Evolutionary conservation across 2,797 vertebrate genomes (phyloP).

Genomic region (Acanthopagrus latus): DNA sequence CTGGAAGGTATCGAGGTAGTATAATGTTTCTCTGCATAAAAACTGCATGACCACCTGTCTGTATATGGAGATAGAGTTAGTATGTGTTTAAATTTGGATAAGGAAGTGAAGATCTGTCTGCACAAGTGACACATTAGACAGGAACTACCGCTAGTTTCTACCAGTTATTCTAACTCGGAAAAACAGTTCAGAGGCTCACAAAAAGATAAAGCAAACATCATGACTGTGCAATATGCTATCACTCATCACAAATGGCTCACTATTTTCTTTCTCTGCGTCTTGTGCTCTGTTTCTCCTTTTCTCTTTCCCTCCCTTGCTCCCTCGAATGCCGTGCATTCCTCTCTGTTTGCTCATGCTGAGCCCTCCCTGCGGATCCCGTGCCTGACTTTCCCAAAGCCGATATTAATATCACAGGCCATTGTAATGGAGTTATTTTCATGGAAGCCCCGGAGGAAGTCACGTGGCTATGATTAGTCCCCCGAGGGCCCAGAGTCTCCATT

Average conservation of each 20-base stretch:
- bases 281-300: conserved; percentile 60
- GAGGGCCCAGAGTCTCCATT: conserved; percentile 91
- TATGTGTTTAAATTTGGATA: conserved; percentile 11
- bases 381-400: conserved; percentile 96
- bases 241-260: conserved; percentile 60
- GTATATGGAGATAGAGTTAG: not conserved
- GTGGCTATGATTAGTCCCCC: conserved; percentile 95
- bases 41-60: conserved; percentile 2
- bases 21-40: not conserved
- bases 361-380: conserved; percentile 90
- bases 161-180: conserved; percentile 18
- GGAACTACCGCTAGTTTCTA: conserved; percentile 7
- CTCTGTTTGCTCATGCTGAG: conserved; percentile 89
- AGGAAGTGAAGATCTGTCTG: conserved; percentile 39
- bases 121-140: conserved; percentile 21
- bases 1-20: not conserved
- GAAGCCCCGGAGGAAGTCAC: conserved; percentile 98
- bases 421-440: conserved; percentile 99
- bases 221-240: conserved; percentile 64
- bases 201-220: conserved; percentile 48
- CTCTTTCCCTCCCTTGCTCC: conserved; percentile 63
- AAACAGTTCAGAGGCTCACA: conserved; percentile 18
- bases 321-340: conserved; percentile 92
- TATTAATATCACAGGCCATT: conserved; percentile 99
- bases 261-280: conserved; percentile 51